Conservation (phyloP, 2,797 vertebrate genomes). For the Phrynocephalus vlangalii region DNA sequence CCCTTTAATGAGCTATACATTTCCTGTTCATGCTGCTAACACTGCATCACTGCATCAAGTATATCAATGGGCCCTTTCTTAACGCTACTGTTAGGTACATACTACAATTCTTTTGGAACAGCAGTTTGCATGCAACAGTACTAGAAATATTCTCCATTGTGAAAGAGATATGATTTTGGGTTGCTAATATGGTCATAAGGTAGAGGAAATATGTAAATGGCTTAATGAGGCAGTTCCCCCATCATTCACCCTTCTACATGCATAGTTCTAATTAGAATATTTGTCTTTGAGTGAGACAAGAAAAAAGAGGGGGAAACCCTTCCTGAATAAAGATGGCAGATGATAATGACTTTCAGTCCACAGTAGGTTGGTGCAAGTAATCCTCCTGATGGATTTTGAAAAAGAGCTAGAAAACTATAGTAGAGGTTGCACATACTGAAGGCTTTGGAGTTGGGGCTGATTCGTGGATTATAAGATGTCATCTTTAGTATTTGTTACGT, state of each 20-base stretch:
- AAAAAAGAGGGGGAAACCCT: not conserved
- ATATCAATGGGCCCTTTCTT: not conserved
- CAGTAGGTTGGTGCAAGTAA: not conserved
- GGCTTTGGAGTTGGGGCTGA: not conserved
- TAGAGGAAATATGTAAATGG: not conserved
- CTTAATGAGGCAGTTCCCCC: not conserved
- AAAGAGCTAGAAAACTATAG: not conserved
- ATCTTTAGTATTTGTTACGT: not conserved
- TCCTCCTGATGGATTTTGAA: not conserved
- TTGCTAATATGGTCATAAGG: not conserved
- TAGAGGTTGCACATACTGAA: not conserved
- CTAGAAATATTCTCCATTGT: no score
- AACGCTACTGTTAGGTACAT: not conserved
- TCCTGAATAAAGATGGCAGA: not conserved
- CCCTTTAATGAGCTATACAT: not conserved
- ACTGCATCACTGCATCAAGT: not conserved
- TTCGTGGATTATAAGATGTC: not conserved
- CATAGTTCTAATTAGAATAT: not conserved
- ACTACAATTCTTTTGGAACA: no score
- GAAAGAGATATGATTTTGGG: not conserved
- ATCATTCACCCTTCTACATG: no score
- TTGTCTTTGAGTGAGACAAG: not conserved
- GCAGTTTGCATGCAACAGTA: not conserved
- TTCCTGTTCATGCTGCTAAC: not conserved
- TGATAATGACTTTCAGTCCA: not conserved